phyloP scores from a whole-genome alignment of 2,888 invertebrate species.

The Halocaridina rubra region DNA sequence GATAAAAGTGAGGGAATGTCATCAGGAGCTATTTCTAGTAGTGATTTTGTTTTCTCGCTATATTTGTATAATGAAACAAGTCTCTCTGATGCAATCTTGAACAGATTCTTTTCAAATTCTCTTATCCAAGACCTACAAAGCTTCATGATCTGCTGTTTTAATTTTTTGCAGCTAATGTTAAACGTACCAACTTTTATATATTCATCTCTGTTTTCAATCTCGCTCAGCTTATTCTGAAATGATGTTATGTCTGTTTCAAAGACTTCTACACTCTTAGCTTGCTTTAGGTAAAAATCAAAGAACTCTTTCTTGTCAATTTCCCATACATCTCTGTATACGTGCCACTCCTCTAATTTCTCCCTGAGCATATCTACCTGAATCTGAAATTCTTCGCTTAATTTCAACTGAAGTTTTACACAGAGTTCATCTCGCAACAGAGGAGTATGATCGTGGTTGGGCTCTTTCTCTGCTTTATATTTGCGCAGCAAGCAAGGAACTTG shows the following conservation, averaged over 20 bases:
- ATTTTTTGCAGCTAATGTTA: constrained; percentile 18
- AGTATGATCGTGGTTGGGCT: constrained; percentile 44
- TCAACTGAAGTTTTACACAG: constrained; percentile 37
- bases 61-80: constrained; percentile 25
- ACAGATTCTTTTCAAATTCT: constrained; percentile 49
- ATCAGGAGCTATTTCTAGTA: constrained; percentile 28
- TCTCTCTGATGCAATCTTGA: constrained; percentile 41
- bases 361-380: constrained; percentile 34
- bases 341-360: constrained; percentile 44
- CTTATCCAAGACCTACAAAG: constrained; percentile 48
- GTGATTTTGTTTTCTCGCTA: constrained; percentile 7
- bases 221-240: constrained; percentile 42
- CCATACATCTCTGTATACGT: constrained; percentile 45
- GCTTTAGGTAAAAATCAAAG: constrained; percentile 41
- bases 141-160: constrained; percentile 27
- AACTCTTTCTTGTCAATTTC: constrained; percentile 39
- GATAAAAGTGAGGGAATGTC: constrained; percentile 38
- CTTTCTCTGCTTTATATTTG: constrained; percentile 36
- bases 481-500: constrained; percentile 53
- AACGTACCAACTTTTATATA: constrained; percentile 50
- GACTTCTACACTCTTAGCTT: constrained; percentile 41
- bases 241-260: constrained; percentile 52
- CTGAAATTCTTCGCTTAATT: constrained; percentile 41
- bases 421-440: constrained; percentile 31
- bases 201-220: constrained; percentile 41